Conservation (phyloP, 1,140 invertebrate genomes). For the Amphibalanus amphitrite region DNA sequence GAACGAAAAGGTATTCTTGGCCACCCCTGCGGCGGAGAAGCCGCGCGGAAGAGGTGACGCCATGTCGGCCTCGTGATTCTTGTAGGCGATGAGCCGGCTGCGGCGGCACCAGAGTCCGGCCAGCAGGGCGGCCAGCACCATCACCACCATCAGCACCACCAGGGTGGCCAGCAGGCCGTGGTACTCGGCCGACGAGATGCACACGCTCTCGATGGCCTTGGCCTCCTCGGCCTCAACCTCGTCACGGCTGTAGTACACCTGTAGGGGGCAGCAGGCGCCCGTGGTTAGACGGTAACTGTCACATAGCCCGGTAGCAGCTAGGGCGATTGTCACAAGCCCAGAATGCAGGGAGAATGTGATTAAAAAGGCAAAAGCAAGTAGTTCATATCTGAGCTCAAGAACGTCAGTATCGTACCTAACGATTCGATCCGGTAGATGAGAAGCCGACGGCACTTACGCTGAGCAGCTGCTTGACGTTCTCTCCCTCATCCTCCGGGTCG, state of each 20-base stretch:
- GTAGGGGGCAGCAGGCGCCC: too few relatives aligned
- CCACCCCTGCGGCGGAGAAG: background rate
- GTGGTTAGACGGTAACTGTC: too few relatives aligned
- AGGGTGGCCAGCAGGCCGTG: conserved; percentile 53
- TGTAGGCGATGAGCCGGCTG: background rate
- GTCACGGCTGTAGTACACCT: conserved; percentile 49
- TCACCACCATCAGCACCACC: conserved; percentile 44
- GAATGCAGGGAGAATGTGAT: too few relatives aligned
- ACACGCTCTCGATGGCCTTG: conserved; percentile 36
- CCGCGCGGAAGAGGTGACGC: background rate
- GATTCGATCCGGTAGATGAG: too few relatives aligned
- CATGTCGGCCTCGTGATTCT: conserved; percentile 4
- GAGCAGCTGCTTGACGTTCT: conserved; percentile 70
- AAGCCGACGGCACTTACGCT: too few relatives aligned
- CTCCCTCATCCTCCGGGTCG: conserved; percentile 29
- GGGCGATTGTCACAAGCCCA: too few relatives aligned
- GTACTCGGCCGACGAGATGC: conserved; percentile 52
- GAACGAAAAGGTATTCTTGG: conserved; percentile 4
- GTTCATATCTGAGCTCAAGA: too few relatives aligned
- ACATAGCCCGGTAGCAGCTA: too few relatives aligned
- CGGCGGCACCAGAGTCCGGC: conserved; percentile 41
- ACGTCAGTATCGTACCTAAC: too few relatives aligned
- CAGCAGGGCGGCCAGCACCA: conserved; percentile 42
- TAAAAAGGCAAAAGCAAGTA: too few relatives aligned
- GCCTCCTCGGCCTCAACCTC: conserved; percentile 37